phyloP scores from a whole-genome alignment of 30 jellyfish, hydroid and myxozoan species.

The Turritopsis dohrnii region DNA sequence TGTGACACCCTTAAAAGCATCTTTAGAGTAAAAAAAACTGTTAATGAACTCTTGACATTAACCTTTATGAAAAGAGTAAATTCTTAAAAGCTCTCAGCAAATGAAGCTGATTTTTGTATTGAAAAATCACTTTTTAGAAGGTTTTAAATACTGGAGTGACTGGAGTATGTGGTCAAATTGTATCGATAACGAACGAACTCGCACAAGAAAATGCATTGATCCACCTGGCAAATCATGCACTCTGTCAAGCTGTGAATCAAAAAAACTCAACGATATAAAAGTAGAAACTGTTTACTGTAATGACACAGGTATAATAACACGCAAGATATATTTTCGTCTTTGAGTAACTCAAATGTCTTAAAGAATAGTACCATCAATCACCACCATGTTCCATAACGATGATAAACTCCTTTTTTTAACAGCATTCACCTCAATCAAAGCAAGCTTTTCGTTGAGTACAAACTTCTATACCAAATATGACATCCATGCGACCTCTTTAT shows the following conservation, averaged over 20 bases:
- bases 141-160: conserved; percentile 1
- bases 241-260: not conserved
- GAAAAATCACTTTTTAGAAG: not conserved
- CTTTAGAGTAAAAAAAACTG: too few relatives aligned
- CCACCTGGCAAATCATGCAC: conserved; percentile 15
- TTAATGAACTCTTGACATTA: too few relatives aligned
- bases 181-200: not conserved
- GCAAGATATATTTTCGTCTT: too few relatives aligned
- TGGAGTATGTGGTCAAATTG: conserved; percentile 6
- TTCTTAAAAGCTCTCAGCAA: not conserved
- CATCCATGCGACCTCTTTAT: not conserved
- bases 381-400: not conserved
- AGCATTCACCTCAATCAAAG: not conserved
- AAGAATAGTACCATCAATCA: too few relatives aligned
- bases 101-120: not conserved
- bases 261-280: not conserved
- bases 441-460: not conserved
- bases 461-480: not conserved
- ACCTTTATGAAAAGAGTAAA: too few relatives aligned
- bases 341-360: too few relatives aligned
- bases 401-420: not conserved
- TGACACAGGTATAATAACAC: not conserved
- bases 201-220: conserved; percentile 1
- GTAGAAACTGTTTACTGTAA: not conserved
- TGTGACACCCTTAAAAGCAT: too few relatives aligned